Conservation (phyloP, 30 jellyfish, hydroid and myxozoan genomes). For the Hydractinia symbiolongicarpus region DNA sequence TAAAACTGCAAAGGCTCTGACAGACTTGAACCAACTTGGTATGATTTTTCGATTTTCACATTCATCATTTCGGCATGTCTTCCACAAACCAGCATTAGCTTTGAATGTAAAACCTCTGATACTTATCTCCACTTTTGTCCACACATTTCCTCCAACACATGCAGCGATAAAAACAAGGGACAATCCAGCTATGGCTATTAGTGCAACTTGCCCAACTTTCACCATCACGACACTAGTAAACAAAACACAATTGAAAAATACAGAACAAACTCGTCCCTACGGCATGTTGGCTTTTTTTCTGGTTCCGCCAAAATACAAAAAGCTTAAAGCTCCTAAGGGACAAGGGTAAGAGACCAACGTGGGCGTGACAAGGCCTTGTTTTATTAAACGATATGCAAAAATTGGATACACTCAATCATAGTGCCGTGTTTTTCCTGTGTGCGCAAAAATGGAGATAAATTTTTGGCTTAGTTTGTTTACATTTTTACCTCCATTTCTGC, state of each 20-base stretch:
- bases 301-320: no score
- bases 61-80: background rate
- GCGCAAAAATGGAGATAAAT: no score
- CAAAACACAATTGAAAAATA: background rate
- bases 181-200: background rate
- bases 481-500: no score
- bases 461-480: no score
- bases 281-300: no score
- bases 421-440: no score
- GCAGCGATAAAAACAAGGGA: constrained; percentile 3
- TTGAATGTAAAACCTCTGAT: background rate
- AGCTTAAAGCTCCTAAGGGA: no score
- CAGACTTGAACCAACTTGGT: background rate
- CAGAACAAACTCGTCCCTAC: no score
- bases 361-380: no score
- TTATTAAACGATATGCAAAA: no score
- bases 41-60: background rate
- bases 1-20: background rate
- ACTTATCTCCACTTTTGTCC: constrained; percentile 1
- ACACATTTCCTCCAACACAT: constrained; percentile 12
- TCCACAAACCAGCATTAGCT: background rate
- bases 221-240: background rate
- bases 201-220: background rate
- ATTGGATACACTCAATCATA: no score
- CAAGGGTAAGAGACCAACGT: no score